Evolutionary conservation across 2,888 invertebrate species (phyloP), one percentile per base, ranked within the genome.

Genomic region (Seira ritae): DNA sequence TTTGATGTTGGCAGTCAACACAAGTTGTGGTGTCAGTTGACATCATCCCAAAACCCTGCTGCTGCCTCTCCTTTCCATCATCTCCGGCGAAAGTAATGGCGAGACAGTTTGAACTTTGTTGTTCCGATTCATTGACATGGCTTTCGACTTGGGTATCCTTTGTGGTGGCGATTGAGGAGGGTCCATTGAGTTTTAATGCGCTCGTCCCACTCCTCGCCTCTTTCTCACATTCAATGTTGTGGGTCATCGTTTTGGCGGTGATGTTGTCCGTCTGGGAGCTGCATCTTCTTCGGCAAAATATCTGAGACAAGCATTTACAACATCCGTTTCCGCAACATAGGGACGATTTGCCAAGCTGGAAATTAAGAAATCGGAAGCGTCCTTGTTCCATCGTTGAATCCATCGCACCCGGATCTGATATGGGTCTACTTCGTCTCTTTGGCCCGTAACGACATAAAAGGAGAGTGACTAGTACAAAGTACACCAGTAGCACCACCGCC

Each of bases 371-470:
- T 8, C 42, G 76, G 20, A 76, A 19, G 12, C 77, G 68, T 1
- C 82, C 82, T 68, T 72, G 82, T 46, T 84, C 71, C 1, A 55
- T 12, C 2, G 79, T 3, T 2, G 79, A 66, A 22, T 75, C 78
- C 19, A 75, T 17, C 10, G 74, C 3, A n/a, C 19, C n/a, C n/a
- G 71, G 67, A 12, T 84, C 84, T 4, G 31, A 31, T 31, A 8
- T 8, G 31, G 23, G 80, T n/a, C 80, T 19, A 20, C 84, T 75
- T 75, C 73, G 69, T 31, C 31, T 8, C n/a, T 80, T 15, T 65
- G 69, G 80, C 12, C 66, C 80, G 22, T 84, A 84, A 3, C 84
- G 84, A 60, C 80, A 84, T 24, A 84, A 66, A 10, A 84, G 70
- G 15, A 84, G 77, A 46, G 60, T 77, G 19, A 84, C 77, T 20